Conservation (phyloP, 2,797 vertebrate species). For the Gorsachius magnificus region DNA sequence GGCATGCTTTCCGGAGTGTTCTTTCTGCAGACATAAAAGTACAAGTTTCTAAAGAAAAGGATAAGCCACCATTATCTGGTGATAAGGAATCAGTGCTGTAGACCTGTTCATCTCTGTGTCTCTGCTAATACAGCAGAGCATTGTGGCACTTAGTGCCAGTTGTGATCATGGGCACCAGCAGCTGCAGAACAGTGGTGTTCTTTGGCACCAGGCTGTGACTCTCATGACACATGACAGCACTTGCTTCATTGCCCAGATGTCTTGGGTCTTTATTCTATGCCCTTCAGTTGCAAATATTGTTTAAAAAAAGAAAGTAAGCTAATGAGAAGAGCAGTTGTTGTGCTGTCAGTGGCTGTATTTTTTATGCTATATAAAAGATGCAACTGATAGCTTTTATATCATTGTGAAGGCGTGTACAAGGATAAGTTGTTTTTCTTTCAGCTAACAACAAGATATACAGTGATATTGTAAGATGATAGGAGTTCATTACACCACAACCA, state of each 20-base stretch:
- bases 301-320: background rate
- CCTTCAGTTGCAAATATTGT: background rate
- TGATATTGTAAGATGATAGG: background rate
- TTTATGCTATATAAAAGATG: background rate
- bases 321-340: background rate
- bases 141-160: conserved; percentile 19
- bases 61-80: background rate
- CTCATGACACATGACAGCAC: background rate
- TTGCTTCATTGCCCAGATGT: conserved; percentile 46
- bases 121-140: background rate
- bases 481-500: background rate
- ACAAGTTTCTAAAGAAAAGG: background rate
- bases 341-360: background rate
- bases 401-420: background rate
- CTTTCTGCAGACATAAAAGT: background rate
- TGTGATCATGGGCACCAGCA: background rate
- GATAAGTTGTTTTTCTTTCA: background rate
- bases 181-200: conserved; percentile 19
- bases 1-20: background rate
- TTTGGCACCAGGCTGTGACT: conserved; percentile 31
- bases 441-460: background rate
- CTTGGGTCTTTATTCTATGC: background rate
- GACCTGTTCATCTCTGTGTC: background rate
- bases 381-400: background rate
- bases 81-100: background rate